Conservation (phyloP, 2,797 vertebrate species). For the Anniella stebbinsi region DNA sequence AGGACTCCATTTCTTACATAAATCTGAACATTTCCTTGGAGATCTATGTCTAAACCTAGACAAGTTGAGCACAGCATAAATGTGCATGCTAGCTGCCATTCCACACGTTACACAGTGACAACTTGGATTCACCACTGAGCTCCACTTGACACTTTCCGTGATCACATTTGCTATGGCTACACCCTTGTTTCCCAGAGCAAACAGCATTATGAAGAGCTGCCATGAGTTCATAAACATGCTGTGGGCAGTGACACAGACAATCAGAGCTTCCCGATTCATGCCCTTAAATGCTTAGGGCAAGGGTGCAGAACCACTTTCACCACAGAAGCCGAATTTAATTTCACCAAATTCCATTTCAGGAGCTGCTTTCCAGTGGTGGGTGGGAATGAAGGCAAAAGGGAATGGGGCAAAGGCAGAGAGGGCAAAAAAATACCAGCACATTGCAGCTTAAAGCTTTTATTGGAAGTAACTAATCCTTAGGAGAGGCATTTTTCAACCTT, state of each 20-base stretch:
- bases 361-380: no score
- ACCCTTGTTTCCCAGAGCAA: background rate
- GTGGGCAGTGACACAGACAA: background rate
- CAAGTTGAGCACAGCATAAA: background rate
- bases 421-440: no score
- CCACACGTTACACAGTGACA: background rate
- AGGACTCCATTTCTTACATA: slow-evolving; percentile 23
- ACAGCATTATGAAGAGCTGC: background rate
- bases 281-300: no score
- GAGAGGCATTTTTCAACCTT: no score
- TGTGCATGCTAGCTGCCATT: background rate
- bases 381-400: no score
- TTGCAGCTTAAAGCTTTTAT: no score
- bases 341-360: no score
- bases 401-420: no score
- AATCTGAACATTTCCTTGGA: slow-evolving; percentile 18
- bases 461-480: no score
- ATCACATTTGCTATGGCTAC: background rate
- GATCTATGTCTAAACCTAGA: background rate
- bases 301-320: no score
- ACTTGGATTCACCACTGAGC: background rate
- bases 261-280: background rate
- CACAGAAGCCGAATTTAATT: no score
- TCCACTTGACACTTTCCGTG: background rate
- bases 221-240: background rate